Evolutionary conservation across 2,797 vertebrate genomes (phyloP), one percentile per base, ranked within the genome.

Genomic region (Heterohyrax brucei): DNA sequence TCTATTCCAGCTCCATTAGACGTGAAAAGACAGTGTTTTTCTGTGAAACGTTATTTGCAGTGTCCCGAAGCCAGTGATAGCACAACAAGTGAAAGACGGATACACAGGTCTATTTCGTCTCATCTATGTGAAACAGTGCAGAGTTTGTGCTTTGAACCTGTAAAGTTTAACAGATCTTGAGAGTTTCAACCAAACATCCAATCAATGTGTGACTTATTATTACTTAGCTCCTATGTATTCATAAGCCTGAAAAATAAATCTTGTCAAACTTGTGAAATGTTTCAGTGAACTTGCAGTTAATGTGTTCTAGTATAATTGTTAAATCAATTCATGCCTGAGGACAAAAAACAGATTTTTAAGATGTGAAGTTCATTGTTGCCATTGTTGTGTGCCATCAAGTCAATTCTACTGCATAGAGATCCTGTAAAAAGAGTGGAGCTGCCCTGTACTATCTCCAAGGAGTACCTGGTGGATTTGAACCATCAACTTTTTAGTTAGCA

Each of bases 1-100:
- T 92, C 81, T 56, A 22, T 50, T 81, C 1, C 14, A 86, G 62
- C 91, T 7, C 19, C 19, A 39, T 59, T 88, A 95, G 48, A 22
- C 3, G 96, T 92, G 46, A 33, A 86, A 85, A 56, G 13, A n/a
- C 1, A 59, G 0, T 53, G 10, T 70, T 91, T 12, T 26, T 39
- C 88, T 61, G 7, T 89, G 53, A 89, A 92, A 94, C 68, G 30
- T 86, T 97, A 94, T 72, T 96, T 96, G 98, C 89, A 92, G 46
- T 62, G 93, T 96, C 97, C 97, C 98, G 97, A 97, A 94, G 89
- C 59, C 76, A 53, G 89, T 98, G 98, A 98, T 97, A 98, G 95
- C 84, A 97, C 98, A 98, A 98, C 97, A 98, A 98, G 99, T 97
- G 97, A 98, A 96, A 96, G 7, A 94, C 83, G 96, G 81, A 96